Percentiles rank a stretch among this genome's conserved stretches.
These are phyloP conservation scores for Murina feae DNA, from an alignment of 2,113 vertebrate species.

Conservation along the genomic window DNA sequence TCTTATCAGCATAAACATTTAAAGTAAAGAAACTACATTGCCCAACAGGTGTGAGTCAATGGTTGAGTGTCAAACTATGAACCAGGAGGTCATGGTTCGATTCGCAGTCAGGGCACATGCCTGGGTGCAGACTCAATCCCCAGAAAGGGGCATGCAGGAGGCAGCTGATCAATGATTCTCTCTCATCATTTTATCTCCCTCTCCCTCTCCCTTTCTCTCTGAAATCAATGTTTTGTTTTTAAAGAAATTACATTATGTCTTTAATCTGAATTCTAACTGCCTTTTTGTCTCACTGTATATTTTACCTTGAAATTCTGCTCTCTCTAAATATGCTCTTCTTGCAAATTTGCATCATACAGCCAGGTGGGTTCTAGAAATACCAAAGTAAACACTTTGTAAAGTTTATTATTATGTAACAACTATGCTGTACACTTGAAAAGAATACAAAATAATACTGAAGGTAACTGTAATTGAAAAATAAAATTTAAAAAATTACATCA, in stretches of 20 bases:
- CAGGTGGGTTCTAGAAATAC: background rate
- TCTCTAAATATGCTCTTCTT: background rate
- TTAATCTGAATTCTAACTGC: background rate
- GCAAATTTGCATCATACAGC: background rate
- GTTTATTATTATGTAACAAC: background rate
- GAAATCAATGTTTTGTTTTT: background rate
- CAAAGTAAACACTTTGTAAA: background rate
- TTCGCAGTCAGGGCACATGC: too few species aligned
- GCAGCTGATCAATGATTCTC: too few species aligned
- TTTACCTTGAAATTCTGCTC: background rate
- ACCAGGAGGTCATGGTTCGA: too few species aligned
- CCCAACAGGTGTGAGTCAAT: too few species aligned
- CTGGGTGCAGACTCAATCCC: too few species aligned
- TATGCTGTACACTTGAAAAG: background rate
- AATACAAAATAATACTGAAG: background rate
- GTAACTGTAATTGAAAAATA: background rate
- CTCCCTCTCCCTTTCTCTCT: too few species aligned
- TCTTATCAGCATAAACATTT: background rate
- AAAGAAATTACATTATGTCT: background rate
- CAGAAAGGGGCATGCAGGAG: too few species aligned
- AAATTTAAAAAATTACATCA: background rate
- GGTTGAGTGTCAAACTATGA: too few species aligned
- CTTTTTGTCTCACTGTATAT: background rate
- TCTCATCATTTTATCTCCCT: too few species aligned
- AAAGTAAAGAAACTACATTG: background rate